Evolutionary conservation across 2,797 vertebrate genomes (phyloP), one percentile per base, ranked within the genome.

Genomic region (Melanotaenia pygmaea): DNA sequence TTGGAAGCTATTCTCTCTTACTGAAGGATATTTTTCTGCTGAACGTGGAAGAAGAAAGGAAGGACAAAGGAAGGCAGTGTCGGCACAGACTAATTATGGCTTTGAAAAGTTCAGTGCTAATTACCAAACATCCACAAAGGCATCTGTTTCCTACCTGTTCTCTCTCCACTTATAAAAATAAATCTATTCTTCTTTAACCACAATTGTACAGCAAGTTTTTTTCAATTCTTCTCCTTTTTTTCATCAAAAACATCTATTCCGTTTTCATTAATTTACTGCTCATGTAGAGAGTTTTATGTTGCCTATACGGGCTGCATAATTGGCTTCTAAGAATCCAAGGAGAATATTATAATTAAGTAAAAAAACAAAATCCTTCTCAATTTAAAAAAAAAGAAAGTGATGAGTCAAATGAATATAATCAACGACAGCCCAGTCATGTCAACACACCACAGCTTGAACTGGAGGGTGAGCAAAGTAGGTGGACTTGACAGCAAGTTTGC

Each of bases 401-500:
- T 74, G 81, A 85, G 76, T 82, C 70, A 79, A 80, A 75, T 20
- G 0, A 84, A 50, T 65, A 57, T 81, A 77, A 64, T 69, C 16
- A 81, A 82, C 72, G 64, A 67, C 71, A 70, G 45, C 37, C 61
- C 47, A 80, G 81, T 79, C 80, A 37, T 70, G 77, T 81, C 24
- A 14, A 24, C 32, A 57, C 58, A 72, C 72, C 67, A 76, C 59
- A 61, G 74, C 47, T 30, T 64, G 79, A 79, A 66, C 35, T 32
- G 43, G 45, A 37, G 72, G 60, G 88, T 86, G 83, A 73, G 68
- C 51, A 1, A 60, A 28, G 65, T 12, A 62, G 62, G 67, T 59
- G 26, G 65, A 43, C 64, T 72, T 86, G 87, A 86, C 88, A 91
- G 89, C 84, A 43, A 66, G 40, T 82, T 63, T 76, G 53, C 67